Conservation (phyloP, 2,797 vertebrate genomes). For the Acanthurus lineatus region DNA sequence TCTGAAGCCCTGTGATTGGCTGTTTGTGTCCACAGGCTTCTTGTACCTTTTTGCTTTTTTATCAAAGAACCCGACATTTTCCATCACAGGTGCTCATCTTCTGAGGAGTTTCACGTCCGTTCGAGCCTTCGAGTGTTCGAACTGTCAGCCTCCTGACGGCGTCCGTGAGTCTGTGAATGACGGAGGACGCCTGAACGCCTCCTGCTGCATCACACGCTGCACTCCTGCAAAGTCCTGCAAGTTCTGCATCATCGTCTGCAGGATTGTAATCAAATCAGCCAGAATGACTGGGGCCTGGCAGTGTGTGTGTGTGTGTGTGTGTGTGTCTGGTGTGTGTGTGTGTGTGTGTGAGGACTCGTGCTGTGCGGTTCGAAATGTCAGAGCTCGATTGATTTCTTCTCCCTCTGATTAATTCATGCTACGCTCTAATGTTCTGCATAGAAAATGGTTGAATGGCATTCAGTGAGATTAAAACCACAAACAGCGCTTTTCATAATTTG, state of each 20-base stretch:
- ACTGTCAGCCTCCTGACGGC: not conserved
- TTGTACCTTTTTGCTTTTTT: not conserved
- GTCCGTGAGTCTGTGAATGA: not conserved
- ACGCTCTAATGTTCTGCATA: constrained; percentile 80
- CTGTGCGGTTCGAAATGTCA: constrained; percentile 83
- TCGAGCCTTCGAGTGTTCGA: not conserved
- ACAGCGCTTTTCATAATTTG: constrained; percentile 82
- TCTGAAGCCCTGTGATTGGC: too few relatives aligned
- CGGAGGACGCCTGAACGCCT: not conserved
- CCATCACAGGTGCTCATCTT: not conserved
- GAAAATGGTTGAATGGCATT: constrained; percentile 82
- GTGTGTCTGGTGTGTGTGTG: constrained; percentile 44
- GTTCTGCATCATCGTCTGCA: constrained; percentile 29
- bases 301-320: constrained; percentile 6
- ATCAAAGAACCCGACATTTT: not conserved
- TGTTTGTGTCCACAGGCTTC: not conserved
- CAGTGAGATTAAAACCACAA: constrained; percentile 82
- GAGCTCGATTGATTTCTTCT: constrained; percentile 85
- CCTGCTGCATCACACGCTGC: not conserved
- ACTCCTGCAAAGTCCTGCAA: constrained; percentile 20
- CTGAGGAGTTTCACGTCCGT: not conserved
- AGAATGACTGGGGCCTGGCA: constrained; percentile 29
- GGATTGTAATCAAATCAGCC: constrained; percentile 68
- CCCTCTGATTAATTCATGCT: constrained; percentile 87
- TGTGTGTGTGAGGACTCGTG: constrained; percentile 59